These are phyloP conservation scores for Malthinus flaveolus DNA, from an alignment of 2,888 invertebrate species.

Conservation along the genomic window DNA sequence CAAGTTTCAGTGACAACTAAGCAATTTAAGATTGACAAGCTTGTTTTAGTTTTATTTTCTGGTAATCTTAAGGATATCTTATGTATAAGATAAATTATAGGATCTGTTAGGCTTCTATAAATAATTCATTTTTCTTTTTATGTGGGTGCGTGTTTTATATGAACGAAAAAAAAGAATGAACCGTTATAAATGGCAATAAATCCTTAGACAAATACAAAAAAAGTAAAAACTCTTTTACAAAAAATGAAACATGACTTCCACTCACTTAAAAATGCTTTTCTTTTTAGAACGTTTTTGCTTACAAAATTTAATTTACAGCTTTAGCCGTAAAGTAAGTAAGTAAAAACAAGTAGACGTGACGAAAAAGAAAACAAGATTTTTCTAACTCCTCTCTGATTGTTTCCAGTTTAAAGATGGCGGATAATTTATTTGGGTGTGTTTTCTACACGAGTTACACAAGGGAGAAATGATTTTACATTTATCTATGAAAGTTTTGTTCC, in stretches of 20 bases:
- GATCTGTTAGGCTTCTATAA: slow-evolving; percentile 5
- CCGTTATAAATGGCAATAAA: slow-evolving; percentile 20
- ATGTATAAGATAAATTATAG: slow-evolving; percentile 8
- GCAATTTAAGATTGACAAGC: not conserved
- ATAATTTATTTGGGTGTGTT: slow-evolving; percentile 22
- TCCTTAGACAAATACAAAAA: slow-evolving; percentile 19
- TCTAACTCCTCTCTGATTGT: slow-evolving; percentile 33
- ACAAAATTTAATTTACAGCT: slow-evolving; percentile 24
- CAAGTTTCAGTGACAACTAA: no score
- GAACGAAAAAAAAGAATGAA: slow-evolving; percentile 7
- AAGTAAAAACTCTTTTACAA: slow-evolving; percentile 10
- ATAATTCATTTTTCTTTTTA: slow-evolving; percentile 17
- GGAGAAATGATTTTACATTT: slow-evolving; percentile 41
- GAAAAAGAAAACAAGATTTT: slow-evolving; percentile 28
- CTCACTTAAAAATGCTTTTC: slow-evolving; percentile 18
- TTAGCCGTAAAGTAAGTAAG: slow-evolving; percentile 14
- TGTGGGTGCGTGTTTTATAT: slow-evolving; percentile 14
- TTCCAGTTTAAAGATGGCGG: slow-evolving; percentile 26
- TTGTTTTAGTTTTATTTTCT: slow-evolving; percentile 8
- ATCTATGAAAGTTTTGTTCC: slow-evolving; percentile 31
- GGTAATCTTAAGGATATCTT: slow-evolving; percentile 8
- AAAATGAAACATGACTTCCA: slow-evolving; percentile 23
- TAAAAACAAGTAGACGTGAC: slow-evolving; percentile 28
- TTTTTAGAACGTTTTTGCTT: slow-evolving; percentile 17
- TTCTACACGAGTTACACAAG: slow-evolving; percentile 27